A percentile compares a stretch with the other conserved stretches of the same genome.
phyloP scores from a whole-genome alignment of 2,113 vertebrate species.

The Ceyx cyanopectus region DNA sequence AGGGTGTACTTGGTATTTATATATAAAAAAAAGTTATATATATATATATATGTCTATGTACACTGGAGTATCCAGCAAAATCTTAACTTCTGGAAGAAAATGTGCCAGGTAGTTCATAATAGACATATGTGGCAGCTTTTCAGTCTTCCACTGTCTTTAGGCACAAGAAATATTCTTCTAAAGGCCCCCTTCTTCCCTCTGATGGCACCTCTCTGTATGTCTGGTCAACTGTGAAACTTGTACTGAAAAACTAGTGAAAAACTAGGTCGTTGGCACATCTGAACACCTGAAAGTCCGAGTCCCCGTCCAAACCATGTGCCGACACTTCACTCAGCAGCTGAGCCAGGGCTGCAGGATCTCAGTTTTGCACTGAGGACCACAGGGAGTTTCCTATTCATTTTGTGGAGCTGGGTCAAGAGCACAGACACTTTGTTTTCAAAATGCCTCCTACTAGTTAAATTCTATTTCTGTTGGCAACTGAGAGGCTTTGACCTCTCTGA shows the following conservation, averaged over 20 bases:
- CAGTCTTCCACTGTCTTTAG: not conserved
- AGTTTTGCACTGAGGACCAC: not conserved
- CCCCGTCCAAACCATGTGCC: not conserved
- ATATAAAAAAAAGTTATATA: no score
- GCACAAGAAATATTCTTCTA: not conserved
- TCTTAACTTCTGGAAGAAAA: not conserved
- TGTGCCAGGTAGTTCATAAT: not conserved
- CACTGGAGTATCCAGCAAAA: not conserved
- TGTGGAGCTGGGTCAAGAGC: not conserved
- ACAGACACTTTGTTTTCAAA: slow-evolving; percentile 1
- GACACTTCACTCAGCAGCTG: not conserved
- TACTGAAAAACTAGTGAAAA: not conserved
- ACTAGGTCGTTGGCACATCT: rapidly evolving
- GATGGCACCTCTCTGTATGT: not conserved
- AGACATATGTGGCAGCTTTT: not conserved
- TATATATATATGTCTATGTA: rapidly evolving
- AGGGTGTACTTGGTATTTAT: no score
- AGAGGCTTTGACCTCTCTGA: slow-evolving; percentile 16
- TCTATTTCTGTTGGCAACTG: slow-evolving; percentile 31
- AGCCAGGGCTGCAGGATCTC: not conserved
- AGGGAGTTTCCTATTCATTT: not conserved
- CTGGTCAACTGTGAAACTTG: not conserved
- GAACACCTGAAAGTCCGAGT: not conserved
- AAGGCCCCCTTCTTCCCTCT: not conserved
- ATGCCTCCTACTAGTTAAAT: not conserved